Conservation (phyloP, 1,140 invertebrate species). For the Tetramorium alpestre region DNA sequence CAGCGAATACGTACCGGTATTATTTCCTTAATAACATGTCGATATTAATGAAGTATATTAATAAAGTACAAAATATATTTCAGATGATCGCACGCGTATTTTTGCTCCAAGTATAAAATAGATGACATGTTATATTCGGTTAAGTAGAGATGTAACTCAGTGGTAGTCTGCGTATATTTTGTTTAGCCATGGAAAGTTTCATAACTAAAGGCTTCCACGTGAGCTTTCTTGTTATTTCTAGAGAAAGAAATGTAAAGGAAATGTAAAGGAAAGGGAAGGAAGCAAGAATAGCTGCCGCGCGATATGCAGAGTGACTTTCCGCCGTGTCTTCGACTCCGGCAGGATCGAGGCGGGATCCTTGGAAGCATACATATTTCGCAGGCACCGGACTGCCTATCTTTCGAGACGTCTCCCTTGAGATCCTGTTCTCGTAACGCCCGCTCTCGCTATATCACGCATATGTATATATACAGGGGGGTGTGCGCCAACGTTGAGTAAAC, state of each 20-base stretch:
- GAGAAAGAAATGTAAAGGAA: slow-evolving; percentile 5
- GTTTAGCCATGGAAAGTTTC: slow-evolving; percentile 19
- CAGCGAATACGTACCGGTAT: neutral
- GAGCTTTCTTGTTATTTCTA: slow-evolving; percentile 50
- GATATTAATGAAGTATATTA: neutral
- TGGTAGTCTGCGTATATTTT: slow-evolving; percentile 20
- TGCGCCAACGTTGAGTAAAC: slow-evolving; percentile 50
- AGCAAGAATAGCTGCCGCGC: slow-evolving; percentile 34
- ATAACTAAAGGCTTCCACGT: slow-evolving; percentile 43
- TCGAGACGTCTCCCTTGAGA: slow-evolving; percentile 75
- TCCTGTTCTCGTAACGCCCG: slow-evolving; percentile 74
- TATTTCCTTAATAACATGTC: neutral
- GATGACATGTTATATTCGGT: neutral
- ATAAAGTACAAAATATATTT: neutral
- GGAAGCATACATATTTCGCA: slow-evolving; percentile 79
- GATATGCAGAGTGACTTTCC: slow-evolving; percentile 66
- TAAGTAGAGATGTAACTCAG: neutral
- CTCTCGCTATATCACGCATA: slow-evolving; percentile 61
- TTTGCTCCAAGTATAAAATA: neutral
- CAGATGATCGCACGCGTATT: neutral
- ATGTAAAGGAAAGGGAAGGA: slow-evolving; percentile 20
- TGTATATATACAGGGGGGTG: slow-evolving; percentile 36
- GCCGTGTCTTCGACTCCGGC: slow-evolving; percentile 63
- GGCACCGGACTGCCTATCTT: slow-evolving; percentile 76
- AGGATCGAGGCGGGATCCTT: slow-evolving; percentile 72